Evolutionary conservation across 2,113 vertebrate species (phyloP).

Genomic region (Myrmecophaga tridactyla): DNA sequence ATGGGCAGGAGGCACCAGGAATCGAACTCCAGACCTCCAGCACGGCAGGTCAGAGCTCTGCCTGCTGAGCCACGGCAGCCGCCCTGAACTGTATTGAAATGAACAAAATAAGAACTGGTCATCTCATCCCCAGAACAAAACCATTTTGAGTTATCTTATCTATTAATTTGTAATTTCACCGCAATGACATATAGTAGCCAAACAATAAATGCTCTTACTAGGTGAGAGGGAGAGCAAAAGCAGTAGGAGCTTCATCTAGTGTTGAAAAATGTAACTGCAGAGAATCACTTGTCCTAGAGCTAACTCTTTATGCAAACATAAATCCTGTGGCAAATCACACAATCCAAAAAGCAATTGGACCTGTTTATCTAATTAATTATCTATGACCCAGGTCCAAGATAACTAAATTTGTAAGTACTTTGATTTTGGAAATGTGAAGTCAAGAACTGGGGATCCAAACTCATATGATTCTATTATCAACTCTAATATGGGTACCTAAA

Average conservation of each 20-base stretch:
- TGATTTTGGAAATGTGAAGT: neutral
- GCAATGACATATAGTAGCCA: neutral
- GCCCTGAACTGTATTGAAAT: slow-evolving; percentile 5
- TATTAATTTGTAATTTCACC: neutral
- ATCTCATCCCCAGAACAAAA: neutral
- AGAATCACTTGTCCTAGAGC: neutral
- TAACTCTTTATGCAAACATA: neutral
- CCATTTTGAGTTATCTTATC: neutral
- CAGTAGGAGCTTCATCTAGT: slow-evolving; percentile 39
- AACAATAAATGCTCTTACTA: neutral
- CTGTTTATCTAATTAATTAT: neutral
- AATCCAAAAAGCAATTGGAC: neutral
- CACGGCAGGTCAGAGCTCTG: no score
- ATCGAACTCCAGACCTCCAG: no score
- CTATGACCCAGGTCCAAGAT: neutral
- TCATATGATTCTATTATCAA: neutral
- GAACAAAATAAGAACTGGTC: neutral
- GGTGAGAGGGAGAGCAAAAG: neutral
- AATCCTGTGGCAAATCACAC: neutral
- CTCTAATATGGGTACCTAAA: neutral
- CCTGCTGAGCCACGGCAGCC: no score
- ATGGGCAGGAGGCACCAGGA: no score
- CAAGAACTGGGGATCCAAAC: neutral
- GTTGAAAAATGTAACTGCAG: slow-evolving; percentile 7
- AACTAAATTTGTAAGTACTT: neutral